Percentiles rank a stretch among this genome's conserved stretches.
Conservation (phyloP, 2,888 invertebrate species). For the Lumbricus terrestris region DNA sequence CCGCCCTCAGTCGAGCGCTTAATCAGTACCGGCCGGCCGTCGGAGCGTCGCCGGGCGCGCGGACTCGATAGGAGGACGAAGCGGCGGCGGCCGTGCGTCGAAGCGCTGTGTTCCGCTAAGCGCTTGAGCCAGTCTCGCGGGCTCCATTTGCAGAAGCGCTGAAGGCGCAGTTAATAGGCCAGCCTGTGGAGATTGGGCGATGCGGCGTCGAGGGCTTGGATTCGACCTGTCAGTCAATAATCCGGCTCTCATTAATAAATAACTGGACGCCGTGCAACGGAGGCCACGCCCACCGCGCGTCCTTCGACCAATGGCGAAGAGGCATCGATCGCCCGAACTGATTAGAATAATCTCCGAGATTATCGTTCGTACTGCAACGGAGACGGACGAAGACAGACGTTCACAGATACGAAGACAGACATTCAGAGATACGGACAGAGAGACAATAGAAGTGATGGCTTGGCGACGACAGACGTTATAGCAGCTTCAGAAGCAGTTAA, state of each 20-base stretch:
- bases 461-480: background rate
- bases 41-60: background rate
- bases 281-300: background rate
- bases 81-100: too few relatives aligned
- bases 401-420: background rate
- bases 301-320: background rate
- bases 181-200: background rate
- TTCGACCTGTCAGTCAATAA: slow-evolving; percentile 14
- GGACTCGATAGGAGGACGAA: slow-evolving; percentile 3
- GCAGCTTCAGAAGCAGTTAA: too few relatives aligned
- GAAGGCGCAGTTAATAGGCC: slow-evolving; percentile 12
- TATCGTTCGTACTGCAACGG: background rate
- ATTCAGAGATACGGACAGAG: background rate
- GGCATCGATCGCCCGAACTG: background rate
- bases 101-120: slow-evolving; percentile 8
- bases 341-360: slow-evolving; percentile 11
- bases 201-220: background rate
- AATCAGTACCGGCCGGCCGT: background rate
- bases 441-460: background rate
- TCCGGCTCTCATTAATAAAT: background rate
- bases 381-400: background rate
- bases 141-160: background rate
- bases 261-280: background rate
- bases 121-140: slow-evolving; percentile 14
- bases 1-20: background rate